A percentile compares a stretch with the other conserved stretches of the same genome.
Evolutionary conservation across 1,140 invertebrate species (phyloP).

Genomic region (Diorhabda elongata): DNA sequence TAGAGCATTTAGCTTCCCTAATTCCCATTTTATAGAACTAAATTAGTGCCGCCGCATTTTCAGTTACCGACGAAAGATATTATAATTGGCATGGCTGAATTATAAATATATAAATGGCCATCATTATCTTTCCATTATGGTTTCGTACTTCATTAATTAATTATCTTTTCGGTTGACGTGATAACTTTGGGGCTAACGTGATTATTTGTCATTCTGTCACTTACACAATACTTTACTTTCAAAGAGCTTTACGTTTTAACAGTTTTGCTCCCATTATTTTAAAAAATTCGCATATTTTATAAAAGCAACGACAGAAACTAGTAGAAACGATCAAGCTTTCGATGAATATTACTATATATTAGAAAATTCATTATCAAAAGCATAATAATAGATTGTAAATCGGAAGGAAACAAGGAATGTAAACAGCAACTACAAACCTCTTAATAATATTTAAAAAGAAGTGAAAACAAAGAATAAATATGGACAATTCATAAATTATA

Average conservation of each 20-base stretch:
- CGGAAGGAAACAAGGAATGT: no score
- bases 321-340: no score
- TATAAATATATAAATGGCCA: conserved; percentile 12
- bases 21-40: conserved; percentile 3
- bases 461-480: no score
- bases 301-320: no score
- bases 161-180: conserved; percentile 11
- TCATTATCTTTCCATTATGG: conserved; percentile 13
- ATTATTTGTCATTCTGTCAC: conserved; percentile 39
- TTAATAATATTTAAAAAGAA: no score
- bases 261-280: neutral
- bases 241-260: conserved; percentile 8
- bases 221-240: conserved; percentile 35
- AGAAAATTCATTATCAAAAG: no score
- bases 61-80: neutral
- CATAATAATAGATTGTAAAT: no score
- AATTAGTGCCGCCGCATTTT: conserved; percentile 1
- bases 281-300: no score
- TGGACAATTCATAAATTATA: no score
- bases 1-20: neutral
- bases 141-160: conserved; percentile 14
- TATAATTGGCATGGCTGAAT: conserved; percentile 10
- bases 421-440: no score
- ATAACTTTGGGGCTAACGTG: conserved; percentile 24
- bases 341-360: no score